Evolutionary conservation across 2,113 vertebrate species (phyloP), one percentile per base, ranked within the genome.

Genomic region (Ceyx margarethae): DNA sequence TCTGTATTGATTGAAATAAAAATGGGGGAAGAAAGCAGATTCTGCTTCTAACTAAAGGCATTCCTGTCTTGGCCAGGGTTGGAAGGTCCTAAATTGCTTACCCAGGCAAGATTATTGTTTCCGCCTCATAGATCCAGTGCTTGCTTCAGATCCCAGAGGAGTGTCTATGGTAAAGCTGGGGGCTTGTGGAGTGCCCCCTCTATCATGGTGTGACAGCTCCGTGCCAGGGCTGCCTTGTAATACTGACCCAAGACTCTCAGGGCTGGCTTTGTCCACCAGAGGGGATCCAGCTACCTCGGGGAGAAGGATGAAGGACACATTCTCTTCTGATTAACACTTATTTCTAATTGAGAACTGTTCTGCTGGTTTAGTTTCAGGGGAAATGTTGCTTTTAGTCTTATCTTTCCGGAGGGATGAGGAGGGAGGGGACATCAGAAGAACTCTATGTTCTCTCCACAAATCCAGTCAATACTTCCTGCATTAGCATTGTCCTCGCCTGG

Each of bases 151-250:
- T 26, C 15, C 10, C 2, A 6, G 64, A 45, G 65, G 66, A 14
- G 26, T 2, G 15, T 13, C 33, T 2, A 1, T 3, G 22, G 31
- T 10, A 11, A 65, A 37, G 40, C 5, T 51, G 60, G 73, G 69
- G 51, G 33, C 29, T 64, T 16, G 33, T 11, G 7, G 45, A 28
- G 20, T 0, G 1, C 28, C 42, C 74, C 31, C 19, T 25, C 0
- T 5, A 9, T 5, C 46, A 10, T 53, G 35, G 37, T 31, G 1
- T 3, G 35, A 17, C 26, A 40, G 1, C 22, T 33, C 0, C 0
- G 11, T 12, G 11, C 10, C 5, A 3, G 26, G 19, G 2, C 53
- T 23, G 15, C 4, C 5, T 5, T 42, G 56, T 1, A n/a, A 9
- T 45, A 18, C 15, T 6, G 15, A 26, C 51, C 4, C 46, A 79